Percentiles rank a stretch among this genome's conserved stretches.
These are phyloP conservation scores for Urocitellus parryii DNA, from an alignment of 2,113 vertebrate genomes.

Conservation along the genomic window DNA sequence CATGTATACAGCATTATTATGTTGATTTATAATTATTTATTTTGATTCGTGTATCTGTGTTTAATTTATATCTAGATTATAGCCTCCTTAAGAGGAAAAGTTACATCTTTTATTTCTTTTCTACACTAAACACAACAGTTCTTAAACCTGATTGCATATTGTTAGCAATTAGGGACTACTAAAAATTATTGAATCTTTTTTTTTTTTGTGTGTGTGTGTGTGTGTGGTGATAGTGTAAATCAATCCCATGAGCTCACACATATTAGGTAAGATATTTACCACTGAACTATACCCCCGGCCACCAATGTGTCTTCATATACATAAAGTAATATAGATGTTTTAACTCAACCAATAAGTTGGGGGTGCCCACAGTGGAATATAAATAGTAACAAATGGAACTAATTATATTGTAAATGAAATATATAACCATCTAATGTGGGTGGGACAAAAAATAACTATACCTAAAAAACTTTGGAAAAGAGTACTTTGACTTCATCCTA, in stretches of 20 bases:
- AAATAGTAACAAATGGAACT: conserved; percentile 49
- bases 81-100: conserved; percentile 20
- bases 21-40: conserved; percentile 49
- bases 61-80: conserved; percentile 53
- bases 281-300: not conserved
- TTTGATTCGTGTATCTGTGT: not conserved
- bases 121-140: conserved; percentile 8
- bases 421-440: conserved; percentile 24
- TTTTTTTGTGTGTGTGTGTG: not conserved
- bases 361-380: not conserved
- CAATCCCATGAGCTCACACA: not conserved
- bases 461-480: conserved; percentile 7
- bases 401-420: conserved; percentile 29
- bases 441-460: conserved; percentile 8
- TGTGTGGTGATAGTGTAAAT: not conserved
- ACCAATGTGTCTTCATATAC: not conserved
- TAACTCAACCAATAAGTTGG: not conserved
- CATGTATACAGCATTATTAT: conserved; percentile 18
- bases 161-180: not conserved
- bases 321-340: not conserved
- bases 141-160: conserved; percentile 48
- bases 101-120: not conserved
- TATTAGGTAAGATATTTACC: not conserved
- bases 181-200: not conserved
- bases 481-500: conserved; percentile 12